A percentile compares a stretch with the other conserved stretches of the same genome.
Evolutionary conservation across 2,113 vertebrate species (phyloP).

Genomic region (Pelmatolapia mariae): DNA sequence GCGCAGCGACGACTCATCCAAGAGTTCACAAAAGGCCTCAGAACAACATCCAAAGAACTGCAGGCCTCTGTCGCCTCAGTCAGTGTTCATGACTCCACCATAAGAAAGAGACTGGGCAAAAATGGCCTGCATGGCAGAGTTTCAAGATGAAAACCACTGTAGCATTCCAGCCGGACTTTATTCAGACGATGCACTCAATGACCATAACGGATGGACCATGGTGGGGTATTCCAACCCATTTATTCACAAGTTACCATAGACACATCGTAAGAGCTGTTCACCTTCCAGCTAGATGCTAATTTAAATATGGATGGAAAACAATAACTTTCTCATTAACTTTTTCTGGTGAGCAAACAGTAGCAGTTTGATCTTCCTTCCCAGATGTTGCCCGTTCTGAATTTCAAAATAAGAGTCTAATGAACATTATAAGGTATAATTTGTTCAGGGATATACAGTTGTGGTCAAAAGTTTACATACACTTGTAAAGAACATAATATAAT

Average conservation of each 20-base stretch:
- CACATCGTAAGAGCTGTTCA: not conserved
- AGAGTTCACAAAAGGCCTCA: too few relatives aligned
- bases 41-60: too few relatives aligned
- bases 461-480: too few relatives aligned
- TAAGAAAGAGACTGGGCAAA: not conserved
- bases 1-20: too few relatives aligned
- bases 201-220: not conserved
- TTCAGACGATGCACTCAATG: not conserved
- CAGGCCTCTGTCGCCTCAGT: not conserved
- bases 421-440: too few relatives aligned
- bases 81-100: not conserved
- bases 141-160: not conserved
- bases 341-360: not conserved
- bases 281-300: not conserved
- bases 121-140: not conserved
- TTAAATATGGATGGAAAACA: not conserved
- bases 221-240: not conserved
- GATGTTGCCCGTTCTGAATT: rapidly evolving
- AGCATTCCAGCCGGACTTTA: not conserved
- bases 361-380: not conserved
- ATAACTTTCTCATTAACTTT: not conserved
- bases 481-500: too few relatives aligned
- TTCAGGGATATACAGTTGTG: too few relatives aligned
- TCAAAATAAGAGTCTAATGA: not conserved
- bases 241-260: not conserved